Evolutionary conservation across 2,888 invertebrate species (phyloP).

Genomic region (Lycocerus yunnanus): DNA sequence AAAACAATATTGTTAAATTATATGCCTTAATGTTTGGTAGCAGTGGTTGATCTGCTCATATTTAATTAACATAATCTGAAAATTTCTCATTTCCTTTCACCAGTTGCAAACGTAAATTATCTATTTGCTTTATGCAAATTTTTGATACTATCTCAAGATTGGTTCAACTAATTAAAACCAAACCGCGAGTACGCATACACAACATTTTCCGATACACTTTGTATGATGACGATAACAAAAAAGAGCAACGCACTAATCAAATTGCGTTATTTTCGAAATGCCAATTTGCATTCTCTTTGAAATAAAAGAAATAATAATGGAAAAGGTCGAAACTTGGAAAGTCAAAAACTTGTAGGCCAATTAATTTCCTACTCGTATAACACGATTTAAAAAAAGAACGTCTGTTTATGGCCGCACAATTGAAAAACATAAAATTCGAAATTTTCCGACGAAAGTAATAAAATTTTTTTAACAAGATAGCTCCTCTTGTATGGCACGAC

Average conservation of each 20-base stretch:
- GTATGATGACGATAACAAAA: background rate
- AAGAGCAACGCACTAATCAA: background rate
- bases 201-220: background rate
- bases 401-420: background rate
- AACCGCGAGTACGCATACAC: background rate
- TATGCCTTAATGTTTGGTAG: conserved; percentile 9
- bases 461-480: background rate
- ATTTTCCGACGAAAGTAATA: background rate
- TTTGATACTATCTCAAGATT: background rate
- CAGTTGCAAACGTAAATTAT: background rate
- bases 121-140: background rate
- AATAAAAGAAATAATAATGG: background rate
- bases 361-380: background rate
- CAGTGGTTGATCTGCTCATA: conserved; percentile 9
- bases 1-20: conserved; percentile 16
- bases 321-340: background rate
- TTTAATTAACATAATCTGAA: conserved; percentile 15
- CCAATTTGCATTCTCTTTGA: background rate
- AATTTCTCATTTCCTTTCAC: conserved; percentile 4
- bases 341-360: background rate
- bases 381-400: background rate
- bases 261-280: background rate
- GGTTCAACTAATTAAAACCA: background rate
- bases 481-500: background rate
- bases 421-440: background rate